Evolutionary conservation across 2,113 vertebrate species (phyloP).

Genomic region (Eonycteris spelaea): DNA sequence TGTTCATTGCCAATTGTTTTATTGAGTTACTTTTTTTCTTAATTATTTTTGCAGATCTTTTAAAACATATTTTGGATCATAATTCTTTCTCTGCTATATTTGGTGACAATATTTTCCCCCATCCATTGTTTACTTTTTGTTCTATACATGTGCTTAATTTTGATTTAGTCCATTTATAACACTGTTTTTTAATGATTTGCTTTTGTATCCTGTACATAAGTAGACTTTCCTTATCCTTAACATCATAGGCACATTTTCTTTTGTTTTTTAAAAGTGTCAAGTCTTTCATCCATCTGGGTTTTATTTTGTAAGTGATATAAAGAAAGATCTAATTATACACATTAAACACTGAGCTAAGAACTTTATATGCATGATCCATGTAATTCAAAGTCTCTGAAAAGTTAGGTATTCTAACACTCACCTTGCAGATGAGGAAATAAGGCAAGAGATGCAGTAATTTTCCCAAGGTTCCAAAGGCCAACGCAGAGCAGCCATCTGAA

Average conservation of each 20-base stretch:
- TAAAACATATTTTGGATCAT: neutral
- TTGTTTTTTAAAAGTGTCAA: slow-evolving; percentile 43
- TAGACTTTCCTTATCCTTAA: neutral
- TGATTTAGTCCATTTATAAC: slow-evolving; percentile 6
- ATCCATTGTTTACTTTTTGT: neutral
- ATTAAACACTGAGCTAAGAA: slow-evolving; percentile 16
- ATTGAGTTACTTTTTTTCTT: neutral
- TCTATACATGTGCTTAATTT: slow-evolving; percentile 20
- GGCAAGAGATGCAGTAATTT: neutral
- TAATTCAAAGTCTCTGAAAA: neutral
- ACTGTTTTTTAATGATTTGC: slow-evolving; percentile 9
- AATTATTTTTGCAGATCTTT: slow-evolving; percentile 20
- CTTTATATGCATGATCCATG: neutral
- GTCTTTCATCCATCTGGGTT: slow-evolving; percentile 32
- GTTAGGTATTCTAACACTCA: neutral
- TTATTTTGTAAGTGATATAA: slow-evolving; percentile 54
- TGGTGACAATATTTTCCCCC: neutral
- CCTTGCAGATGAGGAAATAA: neutral
- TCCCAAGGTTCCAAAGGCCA: neutral
- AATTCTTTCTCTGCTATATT: neutral
- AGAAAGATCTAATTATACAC: slow-evolving; percentile 14
- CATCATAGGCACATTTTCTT: slow-evolving; percentile 14
- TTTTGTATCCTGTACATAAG: slow-evolving; percentile 20
- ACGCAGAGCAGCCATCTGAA: neutral
- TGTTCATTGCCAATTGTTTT: neutral